phyloP scores from a whole-genome alignment of 2,113 vertebrate genomes.

The Merops nubicus region DNA sequence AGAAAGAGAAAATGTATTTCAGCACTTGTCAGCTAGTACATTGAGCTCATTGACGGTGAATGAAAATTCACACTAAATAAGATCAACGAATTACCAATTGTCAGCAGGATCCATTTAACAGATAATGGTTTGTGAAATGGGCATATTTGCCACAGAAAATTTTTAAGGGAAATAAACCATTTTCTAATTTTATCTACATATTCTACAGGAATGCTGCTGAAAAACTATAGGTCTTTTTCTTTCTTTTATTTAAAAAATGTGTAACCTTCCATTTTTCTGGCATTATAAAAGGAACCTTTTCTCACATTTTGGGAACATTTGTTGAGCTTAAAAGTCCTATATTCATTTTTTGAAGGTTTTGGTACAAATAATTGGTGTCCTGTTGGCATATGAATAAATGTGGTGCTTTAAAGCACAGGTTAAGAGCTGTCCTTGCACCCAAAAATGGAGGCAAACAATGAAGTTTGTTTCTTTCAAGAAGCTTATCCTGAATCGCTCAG shows the following conservation, averaged over 20 bases:
- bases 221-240: neutral
- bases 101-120: neutral
- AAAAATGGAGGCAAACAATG: neutral
- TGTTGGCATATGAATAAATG: neutral
- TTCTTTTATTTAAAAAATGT: neutral
- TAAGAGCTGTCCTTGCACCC: neutral
- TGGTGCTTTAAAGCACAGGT: neutral
- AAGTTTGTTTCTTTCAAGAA: neutral
- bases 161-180: neutral
- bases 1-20: neutral
- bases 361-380: neutral
- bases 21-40: neutral
- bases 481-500: neutral
- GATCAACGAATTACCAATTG: neutral
- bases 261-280: neutral
- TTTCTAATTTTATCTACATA: neutral
- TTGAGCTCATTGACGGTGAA: neutral
- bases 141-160: neutral
- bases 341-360: neutral
- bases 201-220: neutral
- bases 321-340: neutral
- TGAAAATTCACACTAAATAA: neutral
- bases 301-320: neutral
- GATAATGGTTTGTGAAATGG: neutral
- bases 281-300: neutral